Percentiles rank a stretch among this genome's conserved stretches.
Conservation (phyloP, 2,113 vertebrate species). For the Eurypyga helias region DNA sequence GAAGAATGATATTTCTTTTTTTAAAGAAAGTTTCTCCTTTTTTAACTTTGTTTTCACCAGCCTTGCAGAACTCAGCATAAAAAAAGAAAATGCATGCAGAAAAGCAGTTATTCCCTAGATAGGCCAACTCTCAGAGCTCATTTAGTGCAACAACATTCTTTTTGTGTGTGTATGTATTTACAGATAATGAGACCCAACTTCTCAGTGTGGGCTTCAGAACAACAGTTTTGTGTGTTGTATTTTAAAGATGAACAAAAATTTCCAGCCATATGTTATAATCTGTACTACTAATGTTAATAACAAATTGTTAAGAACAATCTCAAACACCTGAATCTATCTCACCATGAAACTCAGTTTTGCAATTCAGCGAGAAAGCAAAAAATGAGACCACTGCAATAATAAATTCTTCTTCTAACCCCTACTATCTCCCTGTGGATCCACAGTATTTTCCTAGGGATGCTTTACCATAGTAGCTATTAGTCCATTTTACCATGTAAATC, state of each 20-base stretch:
- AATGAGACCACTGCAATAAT: rapidly evolving
- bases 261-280: background rate
- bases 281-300: background rate
- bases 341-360: background rate
- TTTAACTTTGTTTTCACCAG: background rate
- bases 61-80: background rate
- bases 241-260: background rate
- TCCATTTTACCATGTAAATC: background rate
- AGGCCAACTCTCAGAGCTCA: background rate
- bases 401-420: background rate
- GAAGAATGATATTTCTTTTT: background rate
- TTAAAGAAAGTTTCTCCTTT: background rate
- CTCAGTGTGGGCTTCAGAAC: background rate
- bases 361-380: background rate
- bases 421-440: background rate
- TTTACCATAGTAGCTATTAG: background rate
- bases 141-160: background rate
- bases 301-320: background rate
- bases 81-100: background rate
- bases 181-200: background rate
- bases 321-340: background rate
- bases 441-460: background rate
- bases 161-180: background rate
- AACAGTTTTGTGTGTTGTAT: background rate
- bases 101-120: background rate